These are phyloP conservation scores for Platerodrilus igneus DNA, from an alignment of 2,888 invertebrate species.

Conservation along the genomic window DNA sequence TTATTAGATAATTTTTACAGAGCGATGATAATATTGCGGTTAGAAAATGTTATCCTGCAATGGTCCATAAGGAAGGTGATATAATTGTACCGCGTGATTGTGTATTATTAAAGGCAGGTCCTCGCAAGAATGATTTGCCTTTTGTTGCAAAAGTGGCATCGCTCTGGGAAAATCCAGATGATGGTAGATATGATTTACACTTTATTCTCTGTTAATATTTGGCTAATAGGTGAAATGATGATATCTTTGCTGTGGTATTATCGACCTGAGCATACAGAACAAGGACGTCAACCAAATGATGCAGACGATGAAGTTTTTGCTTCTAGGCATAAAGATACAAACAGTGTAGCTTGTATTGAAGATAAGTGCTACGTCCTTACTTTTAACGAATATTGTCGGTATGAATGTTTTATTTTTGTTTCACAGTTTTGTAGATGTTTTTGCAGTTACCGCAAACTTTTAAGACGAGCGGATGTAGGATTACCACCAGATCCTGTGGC, in stretches of 20 bases:
- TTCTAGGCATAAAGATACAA: slow-evolving; percentile 90
- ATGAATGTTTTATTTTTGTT: slow-evolving; percentile 32
- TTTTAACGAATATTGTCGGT: slow-evolving; percentile 96
- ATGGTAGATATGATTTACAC: slow-evolving; percentile 58
- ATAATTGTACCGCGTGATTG: slow-evolving; percentile 84
- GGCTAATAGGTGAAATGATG: slow-evolving; percentile 86
- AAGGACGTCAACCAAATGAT: slow-evolving; percentile 74
- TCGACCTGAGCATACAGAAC: slow-evolving; percentile 94
- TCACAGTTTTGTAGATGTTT: slow-evolving; percentile 8
- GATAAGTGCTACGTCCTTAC: slow-evolving; percentile 96
- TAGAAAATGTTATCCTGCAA: slow-evolving; percentile 83
- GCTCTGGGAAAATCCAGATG: slow-evolving; percentile 91
- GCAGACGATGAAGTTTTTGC: slow-evolving; percentile 92
- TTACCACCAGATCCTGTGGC: slow-evolving; percentile 62
- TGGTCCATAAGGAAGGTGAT: slow-evolving; percentile 86
- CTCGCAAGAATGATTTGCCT: slow-evolving; percentile 78
- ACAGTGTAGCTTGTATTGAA: slow-evolving; percentile 95
- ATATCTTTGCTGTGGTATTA: slow-evolving; percentile 96
- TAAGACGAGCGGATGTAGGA: slow-evolving; percentile 74
- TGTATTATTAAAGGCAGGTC: slow-evolving; percentile 83
- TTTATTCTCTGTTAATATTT: not conserved
- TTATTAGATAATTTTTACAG: too few species aligned
- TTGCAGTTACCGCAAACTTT: slow-evolving; percentile 77
- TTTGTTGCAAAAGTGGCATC: slow-evolving; percentile 93
- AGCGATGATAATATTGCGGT: slow-evolving; percentile 70